Conservation (phyloP, 1,140 invertebrate genomes). For the Diuraphis noxia region DNA sequence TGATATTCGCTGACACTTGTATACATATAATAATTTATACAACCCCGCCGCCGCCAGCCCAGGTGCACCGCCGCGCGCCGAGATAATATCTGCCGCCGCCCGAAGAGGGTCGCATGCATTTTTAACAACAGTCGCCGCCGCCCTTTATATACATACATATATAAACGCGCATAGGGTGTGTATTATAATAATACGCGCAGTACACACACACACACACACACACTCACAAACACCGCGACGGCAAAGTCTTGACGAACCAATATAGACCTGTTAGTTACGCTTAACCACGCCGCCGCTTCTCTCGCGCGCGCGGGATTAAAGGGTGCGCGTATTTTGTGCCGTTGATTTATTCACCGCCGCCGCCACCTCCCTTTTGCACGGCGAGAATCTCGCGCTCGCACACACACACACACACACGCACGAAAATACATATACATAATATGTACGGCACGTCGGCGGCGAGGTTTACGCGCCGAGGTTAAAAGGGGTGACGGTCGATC, state of each 20-base stretch:
- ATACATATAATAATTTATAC: constrained; percentile 1
- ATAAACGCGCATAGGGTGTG: background rate
- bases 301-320: background rate
- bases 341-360: constrained; percentile 38
- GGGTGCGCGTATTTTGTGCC: background rate
- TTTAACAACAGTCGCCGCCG: background rate
- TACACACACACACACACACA: background rate
- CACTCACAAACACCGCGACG: background rate
- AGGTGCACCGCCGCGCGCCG: background rate
- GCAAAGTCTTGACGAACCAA: constrained; percentile 39
- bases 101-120: constrained; percentile 7
- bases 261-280: constrained; percentile 30
- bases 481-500: constrained; percentile 1
- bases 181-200: background rate
- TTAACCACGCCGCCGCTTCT: background rate
- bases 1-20: constrained; percentile 13
- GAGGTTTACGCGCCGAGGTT: constrained; percentile 9
- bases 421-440: background rate
- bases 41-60: background rate
- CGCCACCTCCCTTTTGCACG: background rate
- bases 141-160: background rate
- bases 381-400: background rate
- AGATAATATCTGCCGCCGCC: constrained; percentile 6
- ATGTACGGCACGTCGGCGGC: background rate
- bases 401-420: background rate